Conservation (phyloP, 2,113 vertebrate genomes). For the Corydoras sp. region DNA sequence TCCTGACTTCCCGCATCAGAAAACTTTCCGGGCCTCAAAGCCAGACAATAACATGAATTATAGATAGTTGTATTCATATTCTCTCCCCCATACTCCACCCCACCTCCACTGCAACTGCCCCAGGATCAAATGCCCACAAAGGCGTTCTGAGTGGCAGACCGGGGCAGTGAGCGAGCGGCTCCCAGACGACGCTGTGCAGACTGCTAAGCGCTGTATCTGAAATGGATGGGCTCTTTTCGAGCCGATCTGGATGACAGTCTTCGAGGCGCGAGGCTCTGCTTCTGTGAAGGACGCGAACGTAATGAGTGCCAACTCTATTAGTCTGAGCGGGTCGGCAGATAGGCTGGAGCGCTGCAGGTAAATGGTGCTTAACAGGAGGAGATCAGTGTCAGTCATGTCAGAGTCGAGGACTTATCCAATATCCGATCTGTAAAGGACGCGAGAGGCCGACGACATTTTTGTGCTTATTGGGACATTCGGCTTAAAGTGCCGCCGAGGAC, state of each 20-base stretch:
- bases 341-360: conserved; percentile 6
- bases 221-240: conserved; percentile 32
- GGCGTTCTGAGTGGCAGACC: conserved; percentile 9
- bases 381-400: conserved; percentile 21
- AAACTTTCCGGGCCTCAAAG: conserved; percentile 24
- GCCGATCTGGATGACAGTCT: conserved; percentile 15
- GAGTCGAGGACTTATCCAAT: neutral
- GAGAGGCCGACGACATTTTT: neutral
- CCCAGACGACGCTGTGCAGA: neutral
- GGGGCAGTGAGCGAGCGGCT: conserved; percentile 2
- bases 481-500: too few species aligned
- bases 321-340: neutral
- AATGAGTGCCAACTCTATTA: conserved; percentile 28
- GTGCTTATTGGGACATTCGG: neutral
- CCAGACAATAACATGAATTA: conserved; percentile 40
- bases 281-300: conserved; percentile 19
- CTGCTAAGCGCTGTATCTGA: conserved; percentile 26
- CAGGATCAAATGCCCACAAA: conserved; percentile 6
- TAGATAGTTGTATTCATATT: conserved; percentile 34
- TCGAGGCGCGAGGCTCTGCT: conserved; percentile 7
- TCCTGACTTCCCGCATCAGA: conserved; percentile 30
- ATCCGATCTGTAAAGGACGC: neutral
- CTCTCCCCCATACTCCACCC: neutral
- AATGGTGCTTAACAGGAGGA: conserved; percentile 21
- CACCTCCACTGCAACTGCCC: neutral